Base-by-base conservation (phyloP, 2,888 invertebrate genomes). In the Spodoptera littoralis region DNA sequence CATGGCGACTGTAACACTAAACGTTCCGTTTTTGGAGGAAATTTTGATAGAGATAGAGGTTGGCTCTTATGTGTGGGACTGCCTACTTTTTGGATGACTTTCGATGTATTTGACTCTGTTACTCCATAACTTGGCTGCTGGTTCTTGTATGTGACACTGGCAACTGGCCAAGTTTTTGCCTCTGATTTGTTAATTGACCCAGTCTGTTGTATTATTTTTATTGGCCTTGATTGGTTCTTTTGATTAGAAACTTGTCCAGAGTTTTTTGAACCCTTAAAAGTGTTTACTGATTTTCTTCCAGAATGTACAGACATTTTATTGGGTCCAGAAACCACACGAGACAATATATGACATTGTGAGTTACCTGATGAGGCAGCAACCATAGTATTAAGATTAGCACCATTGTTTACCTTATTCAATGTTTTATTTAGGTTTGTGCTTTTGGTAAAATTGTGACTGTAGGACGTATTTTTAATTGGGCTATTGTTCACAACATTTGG, bases 121-220 rank as follows among this genome's bases (percentile, higher is more conserved):
- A 88, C 85, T 62, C 91, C 90, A 80, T 88, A 92, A 64, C 81
- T 87, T 47, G 87, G 76, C 65, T 89, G 89, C 64, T 91, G 90
- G 69, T 76, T 90, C 77, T 94, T 94, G 76, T 93, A 93, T 58
- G 92, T 89, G 42, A 92, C 89, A 75, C 86, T 90, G 62, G 92
- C 83, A 30, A 92, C 87, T 18, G 94, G 90, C 94, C 94, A 94
- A 66, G 90, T 77, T 78, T 95, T 94, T 24, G 85, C 80, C 66
- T 93, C 94, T 2, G 92, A 86, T 85, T 94, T 94, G 74, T 89
- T 88, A 60, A 85, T 81, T 60, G 90, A 81, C 57, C 92, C 92
- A 57, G 93, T 84, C 77, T 94, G 94, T 77, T 95, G 95, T 70
- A 95, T 94, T 67, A 95, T 95, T 84, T 96, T 95, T 18, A 96